Evolutionary conservation across 2,797 vertebrate genomes (phyloP), one percentile per base, ranked within the genome.

Genomic region (Ataeniobius toweri): DNA sequence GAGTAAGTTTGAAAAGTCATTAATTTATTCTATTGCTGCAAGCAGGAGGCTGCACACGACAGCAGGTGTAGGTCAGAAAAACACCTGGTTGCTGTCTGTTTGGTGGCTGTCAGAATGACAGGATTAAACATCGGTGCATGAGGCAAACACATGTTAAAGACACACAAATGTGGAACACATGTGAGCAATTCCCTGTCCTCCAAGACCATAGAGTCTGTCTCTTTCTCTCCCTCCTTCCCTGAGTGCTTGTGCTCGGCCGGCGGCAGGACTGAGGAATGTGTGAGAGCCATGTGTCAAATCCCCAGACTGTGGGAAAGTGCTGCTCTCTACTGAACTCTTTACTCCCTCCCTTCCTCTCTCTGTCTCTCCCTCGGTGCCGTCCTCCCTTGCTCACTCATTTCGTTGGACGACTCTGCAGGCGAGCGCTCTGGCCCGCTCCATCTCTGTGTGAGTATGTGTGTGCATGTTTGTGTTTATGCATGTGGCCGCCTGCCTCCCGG

Each of bases 291-390:
- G 98, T 97, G 98, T 97, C 97, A 96, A 96, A 96, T 96, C 96
- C 97, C 96, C 96, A 96, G 97, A 97, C 97, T 97, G 98, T 98
- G 98, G 97, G 98, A 99, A 99, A 98, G 95, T 96, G 96, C 96
- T 97, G 97, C 97, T 97, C 97, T 96, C 96, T 95, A 93, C 93
- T 96, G 95, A 96, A 96, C 96, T 95, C 94, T 91, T 90, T 88
- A 90, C 89, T 93, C 87, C 88, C 90, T 86, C 88, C 82, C 80
- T 82, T 84, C 56, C 75, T 82, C 81, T 80, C 81, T 83, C 85
- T 65, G 75, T 81, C 80, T 55, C 79, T 74, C 84, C 73, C 86
- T 88, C 74, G 41, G 22, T 82, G 71, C 79, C 79, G 84, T 85
- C 90, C 83, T 87, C 90, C 82, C 89, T 91, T 70, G 56, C 96